These are phyloP conservation scores for Hydrotaea diabolus DNA, from an alignment of 2,888 invertebrate species.

Conservation along the genomic window DNA sequence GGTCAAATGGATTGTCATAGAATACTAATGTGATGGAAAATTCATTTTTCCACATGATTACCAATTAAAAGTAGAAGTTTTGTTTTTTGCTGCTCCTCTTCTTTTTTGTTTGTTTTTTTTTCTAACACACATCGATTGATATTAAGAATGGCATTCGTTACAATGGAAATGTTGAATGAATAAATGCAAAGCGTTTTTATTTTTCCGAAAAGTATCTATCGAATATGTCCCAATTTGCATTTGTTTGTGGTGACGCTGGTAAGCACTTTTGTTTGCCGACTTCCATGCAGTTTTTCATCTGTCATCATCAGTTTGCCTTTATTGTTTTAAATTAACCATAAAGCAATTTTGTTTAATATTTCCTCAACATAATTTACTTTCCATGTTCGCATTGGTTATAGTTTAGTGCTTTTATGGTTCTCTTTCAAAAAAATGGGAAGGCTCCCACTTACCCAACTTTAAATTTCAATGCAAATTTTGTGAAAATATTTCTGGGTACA, in stretches of 20 bases:
- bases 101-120: neutral
- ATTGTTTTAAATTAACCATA: slow-evolving; percentile 70
- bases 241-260: neutral
- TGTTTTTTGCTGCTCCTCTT: neutral
- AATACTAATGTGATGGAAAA: slow-evolving; percentile 81
- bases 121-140: neutral
- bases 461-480: no score
- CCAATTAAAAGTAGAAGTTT: slow-evolving; percentile 75
- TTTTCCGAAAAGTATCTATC: neutral
- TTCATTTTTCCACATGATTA: slow-evolving; percentile 80
- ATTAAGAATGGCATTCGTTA: neutral
- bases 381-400: slow-evolving; percentile 44
- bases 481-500: no score
- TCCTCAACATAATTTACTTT: slow-evolving; percentile 69
- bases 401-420: no score
- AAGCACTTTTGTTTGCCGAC: slow-evolving; percentile 14
- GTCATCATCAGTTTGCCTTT: slow-evolving; percentile 48
- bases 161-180: neutral
- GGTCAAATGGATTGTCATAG: slow-evolving; percentile 70
- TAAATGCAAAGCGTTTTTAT: neutral
- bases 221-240: neutral
- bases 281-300: neutral
- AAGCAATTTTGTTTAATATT: slow-evolving; percentile 69
- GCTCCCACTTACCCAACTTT: no score
- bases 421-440: slow-evolving; percentile 13